Evolutionary conservation across 2,888 invertebrate species (phyloP).

Genomic region (Tuberolachnus salignus): DNA sequence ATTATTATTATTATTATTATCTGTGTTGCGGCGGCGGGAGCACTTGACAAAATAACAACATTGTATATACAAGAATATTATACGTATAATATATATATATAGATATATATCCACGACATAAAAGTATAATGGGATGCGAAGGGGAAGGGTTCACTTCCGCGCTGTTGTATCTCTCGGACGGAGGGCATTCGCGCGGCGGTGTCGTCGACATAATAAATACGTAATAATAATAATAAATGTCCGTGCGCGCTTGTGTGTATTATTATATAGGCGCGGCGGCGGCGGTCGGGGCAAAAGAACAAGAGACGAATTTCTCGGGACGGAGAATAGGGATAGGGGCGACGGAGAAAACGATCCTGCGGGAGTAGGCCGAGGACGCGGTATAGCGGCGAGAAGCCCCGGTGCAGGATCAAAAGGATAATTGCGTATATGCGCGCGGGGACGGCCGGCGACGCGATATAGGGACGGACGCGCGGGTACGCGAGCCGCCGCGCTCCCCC

Average conservation of each 20-base stretch:
- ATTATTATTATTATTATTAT: not conserved
- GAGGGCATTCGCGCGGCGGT: slow-evolving; percentile 28
- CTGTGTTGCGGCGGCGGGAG: not conserved
- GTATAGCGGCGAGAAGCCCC: not conserved
- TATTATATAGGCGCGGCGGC: slow-evolving; percentile 2
- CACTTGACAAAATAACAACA: slow-evolving; percentile 38
- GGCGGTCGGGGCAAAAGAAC: slow-evolving; percentile 10
- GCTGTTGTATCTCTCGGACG: not conserved
- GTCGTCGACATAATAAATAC: slow-evolving; percentile 25
- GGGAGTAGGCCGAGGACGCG: not conserved
- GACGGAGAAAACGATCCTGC: not conserved
- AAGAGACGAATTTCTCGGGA: slow-evolving; percentile 40
- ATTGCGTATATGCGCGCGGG: slow-evolving; percentile 14
- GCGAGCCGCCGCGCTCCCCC: slow-evolving; percentile 1
- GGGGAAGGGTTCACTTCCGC: not conserved
- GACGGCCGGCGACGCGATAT: not conserved
- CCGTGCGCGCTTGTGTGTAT: too few relatives aligned
- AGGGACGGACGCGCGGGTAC: not conserved
- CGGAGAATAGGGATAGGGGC: not conserved
- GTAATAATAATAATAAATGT: too few relatives aligned
- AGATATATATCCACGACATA: not conserved
- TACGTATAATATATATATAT: slow-evolving; percentile 21
- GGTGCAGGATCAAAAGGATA: slow-evolving; percentile 50
- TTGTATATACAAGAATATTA: slow-evolving; percentile 12
- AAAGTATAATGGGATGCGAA: not conserved